Evolutionary conservation across 2,797 vertebrate species (phyloP), one percentile per base, ranked within the genome.

Genomic region (Synaphobranchus kaupii): DNA sequence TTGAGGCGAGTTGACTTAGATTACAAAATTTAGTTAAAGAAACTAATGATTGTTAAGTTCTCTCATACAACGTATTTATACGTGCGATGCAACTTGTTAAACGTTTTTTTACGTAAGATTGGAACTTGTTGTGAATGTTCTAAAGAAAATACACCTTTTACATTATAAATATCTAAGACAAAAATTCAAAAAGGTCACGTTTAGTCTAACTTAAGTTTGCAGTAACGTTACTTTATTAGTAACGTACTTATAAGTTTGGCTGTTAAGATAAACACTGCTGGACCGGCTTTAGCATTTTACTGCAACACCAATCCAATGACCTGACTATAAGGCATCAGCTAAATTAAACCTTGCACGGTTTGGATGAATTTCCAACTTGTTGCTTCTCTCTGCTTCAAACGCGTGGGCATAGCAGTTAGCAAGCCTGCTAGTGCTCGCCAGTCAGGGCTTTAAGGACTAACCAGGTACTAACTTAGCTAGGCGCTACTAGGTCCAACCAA

Each of bases 341-440:
- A 8, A 80, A 47, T n/a, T n/a, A n/a, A 12, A 1, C 31, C 13
- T 56, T 39, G 31, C 10, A 25, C 17, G 5, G 22, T 48, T 80
- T 25, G 31, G 20, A 48, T 48, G 20, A 7, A 48, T 82, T 66
- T 48, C 44, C 86, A 68, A 87, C 86, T 87, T 87, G 78, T 87
- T 87, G 86, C 76, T 83, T 83, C 58, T 86, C 22, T 68, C 56
- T 25, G 44, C 22, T 80, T 83, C 52, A 83, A 58, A 56, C 25
- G 86, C 56, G 44, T 83, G 20, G 60, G 63, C 22, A 56, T 34
- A 80, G 76, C 44, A 63, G 76, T 22, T 48, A 80, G 76, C 44
- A 78, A 17, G 34, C 6, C 20, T 48, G 44, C 3, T 80, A 1
- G 44, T 48, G 44, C 3, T 80, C 0, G 44, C 1, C 76, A 80